phyloP scores from a whole-genome alignment of 2,113 vertebrate species.

The Paralichthys olivaceus region DNA sequence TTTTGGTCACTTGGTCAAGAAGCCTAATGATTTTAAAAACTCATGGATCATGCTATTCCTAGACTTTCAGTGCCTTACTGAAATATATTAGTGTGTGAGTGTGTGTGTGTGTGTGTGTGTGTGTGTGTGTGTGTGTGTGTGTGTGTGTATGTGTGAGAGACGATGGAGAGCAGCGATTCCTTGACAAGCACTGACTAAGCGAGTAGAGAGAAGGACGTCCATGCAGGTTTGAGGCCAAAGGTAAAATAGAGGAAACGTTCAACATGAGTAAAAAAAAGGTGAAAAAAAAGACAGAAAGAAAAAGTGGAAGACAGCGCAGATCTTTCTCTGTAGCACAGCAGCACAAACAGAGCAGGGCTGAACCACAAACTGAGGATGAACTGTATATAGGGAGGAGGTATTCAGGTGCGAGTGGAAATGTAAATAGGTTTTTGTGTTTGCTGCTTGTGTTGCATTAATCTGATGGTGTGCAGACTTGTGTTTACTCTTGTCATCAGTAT shows the following conservation, averaged over 20 bases:
- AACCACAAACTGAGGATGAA: slow-evolving; percentile 32
- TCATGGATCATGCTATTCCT: too few species aligned
- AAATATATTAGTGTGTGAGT: too few species aligned
- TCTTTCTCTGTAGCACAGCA: slow-evolving; percentile 1
- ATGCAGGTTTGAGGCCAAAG: background rate
- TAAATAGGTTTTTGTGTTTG: slow-evolving; percentile 17
- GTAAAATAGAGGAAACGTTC: background rate
- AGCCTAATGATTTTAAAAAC: too few species aligned
- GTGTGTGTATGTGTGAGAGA: too few species aligned
- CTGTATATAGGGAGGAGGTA: slow-evolving; percentile 9
- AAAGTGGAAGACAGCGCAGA: background rate
- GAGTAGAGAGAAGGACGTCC: background rate
- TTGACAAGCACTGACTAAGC: background rate
- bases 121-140: too few species aligned
- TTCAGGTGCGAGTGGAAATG: slow-evolving; percentile 66
- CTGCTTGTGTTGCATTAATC: slow-evolving; percentile 19
- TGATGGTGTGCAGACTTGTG: slow-evolving; percentile 15
- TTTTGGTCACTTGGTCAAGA: background rate
- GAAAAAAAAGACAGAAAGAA: too few species aligned
- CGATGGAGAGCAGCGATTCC: background rate
- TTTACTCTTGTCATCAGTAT: slow-evolving; percentile 10
- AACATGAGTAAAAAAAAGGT: background rate
- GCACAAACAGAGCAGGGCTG: slow-evolving; percentile 37
- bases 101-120: too few species aligned
- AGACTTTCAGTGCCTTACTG: too few species aligned